Evolutionary conservation across 1,140 invertebrate species (phyloP).

Genomic region (Sesamia nonagrioides): DNA sequence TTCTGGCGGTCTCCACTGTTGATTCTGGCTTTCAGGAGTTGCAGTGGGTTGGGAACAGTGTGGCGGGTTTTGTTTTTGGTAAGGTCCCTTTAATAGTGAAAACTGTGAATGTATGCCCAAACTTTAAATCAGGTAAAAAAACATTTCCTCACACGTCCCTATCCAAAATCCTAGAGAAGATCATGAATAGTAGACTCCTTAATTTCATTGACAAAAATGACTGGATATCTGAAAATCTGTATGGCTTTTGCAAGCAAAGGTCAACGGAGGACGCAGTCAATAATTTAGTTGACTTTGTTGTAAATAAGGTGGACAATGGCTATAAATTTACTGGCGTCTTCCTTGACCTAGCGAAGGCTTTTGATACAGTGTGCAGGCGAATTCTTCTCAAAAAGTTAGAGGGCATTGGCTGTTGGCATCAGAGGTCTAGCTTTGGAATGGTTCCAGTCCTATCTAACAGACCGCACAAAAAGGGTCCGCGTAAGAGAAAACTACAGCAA

Average conservation of each 20-base stretch:
- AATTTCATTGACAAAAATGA: background rate
- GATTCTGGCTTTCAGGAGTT: too few species aligned
- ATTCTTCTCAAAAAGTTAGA: background rate
- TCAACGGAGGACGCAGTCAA: background rate
- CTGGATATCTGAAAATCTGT: background rate
- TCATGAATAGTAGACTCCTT: background rate
- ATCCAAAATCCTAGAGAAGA: background rate
- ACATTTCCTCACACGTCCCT: background rate
- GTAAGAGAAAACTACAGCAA: background rate
- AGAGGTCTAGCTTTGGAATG: background rate
- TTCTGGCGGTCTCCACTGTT: too few species aligned
- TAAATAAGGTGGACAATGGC: background rate
- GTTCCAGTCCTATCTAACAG: background rate
- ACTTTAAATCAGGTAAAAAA: background rate
- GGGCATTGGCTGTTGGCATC: background rate
- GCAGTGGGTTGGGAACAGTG: too few species aligned
- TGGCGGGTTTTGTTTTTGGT: too few species aligned
- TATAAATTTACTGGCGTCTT: background rate
- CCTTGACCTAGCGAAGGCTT: slow-evolving; percentile 5
- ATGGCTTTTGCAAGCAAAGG: background rate
- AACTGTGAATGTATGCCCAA: too few species aligned
- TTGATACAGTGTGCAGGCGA: background rate
- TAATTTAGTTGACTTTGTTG: background rate
- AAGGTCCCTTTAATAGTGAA: too few species aligned
- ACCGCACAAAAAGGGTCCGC: background rate